Conservation (phyloP, 2,113 vertebrate genomes). For the Ciconia stormi region DNA sequence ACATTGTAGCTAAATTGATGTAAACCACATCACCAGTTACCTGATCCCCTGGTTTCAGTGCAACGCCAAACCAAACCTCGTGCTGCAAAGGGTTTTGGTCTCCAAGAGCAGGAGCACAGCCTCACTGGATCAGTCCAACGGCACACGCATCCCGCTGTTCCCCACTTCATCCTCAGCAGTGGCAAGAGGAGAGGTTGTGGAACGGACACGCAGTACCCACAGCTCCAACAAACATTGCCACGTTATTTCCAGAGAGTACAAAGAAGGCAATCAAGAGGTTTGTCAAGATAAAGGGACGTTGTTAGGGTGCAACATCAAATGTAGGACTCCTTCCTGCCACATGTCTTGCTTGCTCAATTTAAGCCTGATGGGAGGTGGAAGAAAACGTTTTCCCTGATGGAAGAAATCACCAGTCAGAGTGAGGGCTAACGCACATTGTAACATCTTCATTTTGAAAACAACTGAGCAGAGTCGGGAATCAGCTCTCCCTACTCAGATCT, state of each 20-base stretch:
- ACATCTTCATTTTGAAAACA: background rate
- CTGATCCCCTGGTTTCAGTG: background rate
- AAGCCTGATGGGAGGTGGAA: background rate
- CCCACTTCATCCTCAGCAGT: background rate
- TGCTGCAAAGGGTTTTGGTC: background rate
- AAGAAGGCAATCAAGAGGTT: background rate
- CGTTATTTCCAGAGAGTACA: background rate
- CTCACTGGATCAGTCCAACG: background rate
- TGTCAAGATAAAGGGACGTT: background rate
- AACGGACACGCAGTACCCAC: background rate
- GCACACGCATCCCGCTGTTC: fast-evolving
- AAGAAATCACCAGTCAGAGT: background rate
- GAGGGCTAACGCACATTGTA: background rate
- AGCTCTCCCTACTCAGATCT: background rate
- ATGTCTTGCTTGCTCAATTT: background rate
- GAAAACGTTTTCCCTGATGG: background rate
- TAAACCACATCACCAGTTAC: background rate
- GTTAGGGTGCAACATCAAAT: background rate
- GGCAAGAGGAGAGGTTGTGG: background rate
- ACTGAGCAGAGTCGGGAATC: background rate
- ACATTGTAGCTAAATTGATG: fast-evolving
- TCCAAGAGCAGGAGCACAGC: background rate
- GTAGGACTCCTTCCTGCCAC: background rate
- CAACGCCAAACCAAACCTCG: fast-evolving
- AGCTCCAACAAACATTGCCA: background rate